Percentiles rank a stretch among this genome's conserved stretches.
phyloP scores from a whole-genome alignment of 1,140 invertebrate species.

The Drosophila gunungcola region DNA sequence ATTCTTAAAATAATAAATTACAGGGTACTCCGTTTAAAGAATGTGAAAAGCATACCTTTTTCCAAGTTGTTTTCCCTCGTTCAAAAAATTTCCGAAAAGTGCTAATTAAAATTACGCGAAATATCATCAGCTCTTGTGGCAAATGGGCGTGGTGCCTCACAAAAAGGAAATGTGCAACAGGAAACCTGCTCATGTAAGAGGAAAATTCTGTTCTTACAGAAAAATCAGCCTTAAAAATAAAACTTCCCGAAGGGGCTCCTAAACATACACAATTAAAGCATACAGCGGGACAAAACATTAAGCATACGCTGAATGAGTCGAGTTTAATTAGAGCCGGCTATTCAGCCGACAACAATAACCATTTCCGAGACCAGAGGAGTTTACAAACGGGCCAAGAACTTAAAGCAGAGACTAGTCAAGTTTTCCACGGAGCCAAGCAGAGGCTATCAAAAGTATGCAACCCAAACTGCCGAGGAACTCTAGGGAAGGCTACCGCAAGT shows the following conservation, averaged over 20 bases:
- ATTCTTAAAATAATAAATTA: not conserved
- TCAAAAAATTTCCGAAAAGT: slow-evolving; percentile 62
- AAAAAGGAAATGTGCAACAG: slow-evolving; percentile 54
- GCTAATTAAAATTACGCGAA: slow-evolving; percentile 79
- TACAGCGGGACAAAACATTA: slow-evolving; percentile 7
- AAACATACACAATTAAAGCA: slow-evolving; percentile 22
- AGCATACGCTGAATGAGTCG: slow-evolving; percentile 23
- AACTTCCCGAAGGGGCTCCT: not conserved
- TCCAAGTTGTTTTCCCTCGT: slow-evolving; percentile 20
- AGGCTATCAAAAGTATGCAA: slow-evolving; percentile 46
- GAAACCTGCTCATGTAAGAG: slow-evolving; percentile 53
- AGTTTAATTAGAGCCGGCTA: slow-evolving; percentile 45
- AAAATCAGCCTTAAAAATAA: slow-evolving; percentile 7
- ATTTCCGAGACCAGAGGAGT: not conserved
- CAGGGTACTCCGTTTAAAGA: slow-evolving; percentile 1
- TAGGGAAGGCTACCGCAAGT: slow-evolving; percentile 6
- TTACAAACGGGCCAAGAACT: not conserved
- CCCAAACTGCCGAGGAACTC: not conserved
- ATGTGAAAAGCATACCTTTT: not conserved
- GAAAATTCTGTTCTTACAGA: slow-evolving; percentile 41
- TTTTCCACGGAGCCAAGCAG: slow-evolving; percentile 2
- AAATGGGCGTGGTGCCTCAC: slow-evolving; percentile 21
- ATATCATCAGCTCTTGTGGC: slow-evolving; percentile 30
- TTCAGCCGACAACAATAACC: slow-evolving; percentile 21
- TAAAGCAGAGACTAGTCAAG: not conserved